phyloP scores from a whole-genome alignment of 2,113 vertebrate genomes.

The Sitta europaea region DNA sequence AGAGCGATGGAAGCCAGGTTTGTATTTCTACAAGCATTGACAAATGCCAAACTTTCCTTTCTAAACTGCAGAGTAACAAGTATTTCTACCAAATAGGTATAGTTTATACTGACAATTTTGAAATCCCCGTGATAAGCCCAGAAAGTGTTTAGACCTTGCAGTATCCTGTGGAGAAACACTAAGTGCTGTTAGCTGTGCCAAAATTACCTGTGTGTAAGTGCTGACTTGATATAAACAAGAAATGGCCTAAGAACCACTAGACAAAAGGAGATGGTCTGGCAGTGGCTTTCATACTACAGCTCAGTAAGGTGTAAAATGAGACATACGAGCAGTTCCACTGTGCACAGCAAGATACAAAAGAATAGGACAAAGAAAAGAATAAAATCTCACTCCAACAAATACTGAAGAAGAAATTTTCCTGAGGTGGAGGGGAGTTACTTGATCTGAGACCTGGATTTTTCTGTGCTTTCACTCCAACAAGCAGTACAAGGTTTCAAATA shows the following conservation, averaged over 20 bases:
- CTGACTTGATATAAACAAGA: conserved; percentile 51
- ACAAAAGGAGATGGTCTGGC: conserved; percentile 7
- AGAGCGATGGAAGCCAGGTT: neutral
- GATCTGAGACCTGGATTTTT: neutral
- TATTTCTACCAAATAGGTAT: neutral
- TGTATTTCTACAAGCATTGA: neutral
- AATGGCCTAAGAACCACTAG: conserved; percentile 2
- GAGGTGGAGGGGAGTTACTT: neutral
- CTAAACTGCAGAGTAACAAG: neutral
- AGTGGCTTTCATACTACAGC: neutral
- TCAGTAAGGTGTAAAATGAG: conserved; percentile 14
- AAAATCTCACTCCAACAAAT: neutral
- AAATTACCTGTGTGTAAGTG: conserved; percentile 49
- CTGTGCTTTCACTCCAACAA: neutral
- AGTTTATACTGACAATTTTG: conserved; percentile 29
- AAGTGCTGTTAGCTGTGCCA: neutral
- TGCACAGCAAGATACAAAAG: neutral
- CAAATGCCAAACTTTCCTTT: neutral
- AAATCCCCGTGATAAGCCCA: conserved; percentile 9
- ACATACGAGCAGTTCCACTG: neutral
- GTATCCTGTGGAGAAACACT: conserved; percentile 25
- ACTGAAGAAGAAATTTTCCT: neutral
- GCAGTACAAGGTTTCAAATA: neutral
- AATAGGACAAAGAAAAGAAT: neutral
- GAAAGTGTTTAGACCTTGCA: neutral